Conservation (phyloP, 2,888 invertebrate species). For the Platynereis dumerilii region DNA sequence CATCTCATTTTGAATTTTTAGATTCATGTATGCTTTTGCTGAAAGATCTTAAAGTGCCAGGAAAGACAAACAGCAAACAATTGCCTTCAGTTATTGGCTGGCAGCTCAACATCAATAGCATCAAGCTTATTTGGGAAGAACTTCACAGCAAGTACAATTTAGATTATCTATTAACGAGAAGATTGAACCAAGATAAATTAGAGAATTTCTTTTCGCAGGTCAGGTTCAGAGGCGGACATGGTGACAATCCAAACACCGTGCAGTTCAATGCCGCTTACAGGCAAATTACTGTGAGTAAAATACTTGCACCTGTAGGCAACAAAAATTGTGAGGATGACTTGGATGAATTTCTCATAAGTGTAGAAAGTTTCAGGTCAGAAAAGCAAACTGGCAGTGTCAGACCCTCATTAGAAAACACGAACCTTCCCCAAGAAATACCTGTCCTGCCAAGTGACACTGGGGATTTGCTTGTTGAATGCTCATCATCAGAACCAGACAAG, state of each 20-base stretch:
- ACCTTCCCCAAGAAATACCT: no score
- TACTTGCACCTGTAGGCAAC: neutral
- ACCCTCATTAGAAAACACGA: no score
- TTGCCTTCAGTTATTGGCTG: neutral
- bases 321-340: neutral
- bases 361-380: neutral
- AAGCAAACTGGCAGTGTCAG: no score
- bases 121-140: neutral
- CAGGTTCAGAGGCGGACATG: neutral
- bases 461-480: no score
- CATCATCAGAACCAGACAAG: no score
- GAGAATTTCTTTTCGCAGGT: neutral
- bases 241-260: neutral
- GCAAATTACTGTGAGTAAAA: neutral
- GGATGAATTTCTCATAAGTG: neutral
- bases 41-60: no score
- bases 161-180: neutral
- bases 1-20: neutral
- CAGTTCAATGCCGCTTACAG: neutral
- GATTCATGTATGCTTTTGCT: neutral
- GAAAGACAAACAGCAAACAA: neutral
- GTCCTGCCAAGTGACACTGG: no score
- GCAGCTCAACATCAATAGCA: neutral
- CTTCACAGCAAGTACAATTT: neutral
- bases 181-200: neutral